A percentile compares a stretch with the other conserved stretches of the same genome.
These are phyloP conservation scores for Micrasema minimum DNA, from an alignment of 1,140 invertebrate species.

Conservation along the genomic window DNA sequence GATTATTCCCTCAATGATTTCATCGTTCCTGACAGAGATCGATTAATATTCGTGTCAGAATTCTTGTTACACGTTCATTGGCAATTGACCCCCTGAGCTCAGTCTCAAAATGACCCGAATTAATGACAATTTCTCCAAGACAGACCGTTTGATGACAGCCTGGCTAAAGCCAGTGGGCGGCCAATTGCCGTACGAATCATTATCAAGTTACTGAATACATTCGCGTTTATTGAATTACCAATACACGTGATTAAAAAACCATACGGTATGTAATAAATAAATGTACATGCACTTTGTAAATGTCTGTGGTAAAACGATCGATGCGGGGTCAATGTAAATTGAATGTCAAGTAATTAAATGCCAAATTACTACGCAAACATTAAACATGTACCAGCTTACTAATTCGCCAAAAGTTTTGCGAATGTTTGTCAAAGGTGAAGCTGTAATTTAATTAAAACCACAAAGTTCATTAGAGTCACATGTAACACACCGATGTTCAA, in stretches of 20 bases:
- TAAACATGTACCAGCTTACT: too few relatives aligned
- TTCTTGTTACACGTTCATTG: background rate
- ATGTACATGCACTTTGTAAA: conserved; percentile 5
- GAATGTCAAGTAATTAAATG: conserved; percentile 6
- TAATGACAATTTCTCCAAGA: too few relatives aligned
- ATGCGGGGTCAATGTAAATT: background rate
- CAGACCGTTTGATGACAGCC: too few relatives aligned
- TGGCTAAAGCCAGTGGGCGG: background rate
- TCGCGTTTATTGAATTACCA: too few relatives aligned
- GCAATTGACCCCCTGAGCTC: conserved; percentile 4
- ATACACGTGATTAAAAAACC: too few relatives aligned
- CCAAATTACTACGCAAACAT: background rate
- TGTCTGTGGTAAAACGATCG: conserved; percentile 8
- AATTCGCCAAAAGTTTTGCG: too few relatives aligned
- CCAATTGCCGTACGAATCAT: background rate
- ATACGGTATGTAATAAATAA: background rate
- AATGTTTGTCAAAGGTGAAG: too few relatives aligned
- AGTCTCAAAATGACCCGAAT: too few relatives aligned
- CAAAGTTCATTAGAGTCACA: too few relatives aligned
- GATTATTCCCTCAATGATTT: too few relatives aligned
- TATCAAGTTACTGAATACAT: background rate
- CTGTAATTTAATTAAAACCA: too few relatives aligned
- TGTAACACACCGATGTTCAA: too few relatives aligned
- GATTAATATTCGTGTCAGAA: conserved; percentile 5
- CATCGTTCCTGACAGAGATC: background rate